A percentile compares a stretch with the other conserved stretches of the same genome.
Evolutionary conservation across 2,797 vertebrate species (phyloP).

Genomic region (Leptatherina wallacei): DNA sequence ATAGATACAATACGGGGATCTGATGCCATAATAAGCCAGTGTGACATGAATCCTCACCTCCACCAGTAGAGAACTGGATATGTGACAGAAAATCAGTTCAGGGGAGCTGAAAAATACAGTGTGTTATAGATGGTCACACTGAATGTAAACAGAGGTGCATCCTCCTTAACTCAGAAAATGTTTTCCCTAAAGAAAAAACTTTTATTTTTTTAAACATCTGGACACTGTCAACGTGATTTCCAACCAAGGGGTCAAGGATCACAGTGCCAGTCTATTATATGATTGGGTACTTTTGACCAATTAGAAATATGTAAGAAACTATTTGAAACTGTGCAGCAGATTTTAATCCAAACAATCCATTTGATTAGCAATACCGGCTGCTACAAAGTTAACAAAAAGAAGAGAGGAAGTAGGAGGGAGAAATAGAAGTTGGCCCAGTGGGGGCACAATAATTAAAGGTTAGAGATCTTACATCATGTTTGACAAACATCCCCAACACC

Average conservation of each 20-base stretch:
- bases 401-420: background rate
- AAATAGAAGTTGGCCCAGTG: background rate
- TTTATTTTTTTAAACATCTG: background rate
- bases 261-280: background rate
- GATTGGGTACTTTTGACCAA: background rate
- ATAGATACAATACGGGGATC: slow-evolving; percentile 61
- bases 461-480: slow-evolving; percentile 26
- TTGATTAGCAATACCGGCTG: background rate
- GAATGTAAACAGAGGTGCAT: slow-evolving; percentile 20
- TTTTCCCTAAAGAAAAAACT: background rate
- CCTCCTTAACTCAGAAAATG: background rate
- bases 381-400: background rate
- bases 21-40: slow-evolving; percentile 68
- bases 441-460: slow-evolving; percentile 42
- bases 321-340: too few relatives aligned
- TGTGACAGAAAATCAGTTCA: slow-evolving; percentile 40
- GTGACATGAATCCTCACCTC: slow-evolving; percentile 57
- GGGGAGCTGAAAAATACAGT: slow-evolving; percentile 18
- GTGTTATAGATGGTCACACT: slow-evolving; percentile 2
- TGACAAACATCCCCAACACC: slow-evolving; percentile 26
- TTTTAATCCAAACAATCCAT: background rate
- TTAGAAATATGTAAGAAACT: background rate
- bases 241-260: background rate
- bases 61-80: slow-evolving; percentile 32
- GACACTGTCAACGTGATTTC: slow-evolving; percentile 1